Evolutionary conservation across 2,888 invertebrate species (phyloP).

Genomic region (Morpho helenor): DNA sequence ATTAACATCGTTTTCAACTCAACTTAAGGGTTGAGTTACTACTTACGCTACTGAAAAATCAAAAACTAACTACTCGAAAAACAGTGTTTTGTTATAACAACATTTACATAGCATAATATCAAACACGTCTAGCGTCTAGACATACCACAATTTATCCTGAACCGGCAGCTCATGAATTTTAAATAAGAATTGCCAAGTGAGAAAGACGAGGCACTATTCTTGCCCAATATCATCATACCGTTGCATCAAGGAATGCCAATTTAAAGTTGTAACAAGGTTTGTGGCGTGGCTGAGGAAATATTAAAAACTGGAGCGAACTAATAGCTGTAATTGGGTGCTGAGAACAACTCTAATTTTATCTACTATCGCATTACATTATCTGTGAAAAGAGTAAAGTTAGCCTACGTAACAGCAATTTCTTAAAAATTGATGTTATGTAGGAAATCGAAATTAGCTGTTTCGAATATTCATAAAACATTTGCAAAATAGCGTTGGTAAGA

Average conservation of each 20-base stretch:
- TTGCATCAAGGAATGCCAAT: slow-evolving; percentile 77
- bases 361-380: slow-evolving; percentile 62
- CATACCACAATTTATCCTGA: slow-evolving; percentile 19
- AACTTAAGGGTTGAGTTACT: too few relatives aligned
- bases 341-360: slow-evolving; percentile 69
- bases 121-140: slow-evolving; percentile 11
- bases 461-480: too few relatives aligned
- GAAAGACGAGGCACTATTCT: slow-evolving; percentile 31
- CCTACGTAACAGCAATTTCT: slow-evolving; percentile 34
- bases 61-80: too few relatives aligned
- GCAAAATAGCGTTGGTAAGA: too few relatives aligned
- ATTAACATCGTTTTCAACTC: too few relatives aligned
- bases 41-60: too few relatives aligned
- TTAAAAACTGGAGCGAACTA: slow-evolving; percentile 69
- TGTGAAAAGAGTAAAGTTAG: slow-evolving; percentile 42
- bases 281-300: slow-evolving; percentile 71
- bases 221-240: slow-evolving; percentile 65
- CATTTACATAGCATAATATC: slow-evolving; percentile 16
- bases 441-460: too few relatives aligned
- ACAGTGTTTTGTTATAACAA: background rate
- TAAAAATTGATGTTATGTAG: too few relatives aligned
- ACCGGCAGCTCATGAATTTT: slow-evolving; percentile 58
- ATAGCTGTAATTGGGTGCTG: slow-evolving; percentile 53
- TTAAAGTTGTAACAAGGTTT: slow-evolving; percentile 78
- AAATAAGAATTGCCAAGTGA: slow-evolving; percentile 59